phyloP scores from a whole-genome alignment of 2,113 vertebrate species.

The Montifringilla adamsi region DNA sequence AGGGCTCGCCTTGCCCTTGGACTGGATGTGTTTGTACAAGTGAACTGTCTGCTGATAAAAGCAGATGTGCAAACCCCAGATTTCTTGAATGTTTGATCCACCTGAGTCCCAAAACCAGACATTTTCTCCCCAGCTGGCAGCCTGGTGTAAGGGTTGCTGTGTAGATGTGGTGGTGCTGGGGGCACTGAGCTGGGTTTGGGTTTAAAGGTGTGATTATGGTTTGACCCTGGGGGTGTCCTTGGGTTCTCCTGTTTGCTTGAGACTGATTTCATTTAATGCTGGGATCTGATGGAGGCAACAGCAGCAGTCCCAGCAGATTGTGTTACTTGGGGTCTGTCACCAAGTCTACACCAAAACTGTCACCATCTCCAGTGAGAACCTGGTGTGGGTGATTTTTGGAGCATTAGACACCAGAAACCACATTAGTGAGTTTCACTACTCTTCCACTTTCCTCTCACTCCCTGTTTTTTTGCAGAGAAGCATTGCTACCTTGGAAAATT shows the following conservation, averaged over 20 bases:
- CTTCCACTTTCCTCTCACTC: neutral
- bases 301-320: neutral
- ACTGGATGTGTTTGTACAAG: conserved; percentile 56
- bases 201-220: neutral
- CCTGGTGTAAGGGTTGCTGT: fast-evolving
- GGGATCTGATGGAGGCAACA: neutral
- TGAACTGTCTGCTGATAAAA: conserved; percentile 20
- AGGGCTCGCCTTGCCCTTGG: conserved; percentile 18
- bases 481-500: neutral
- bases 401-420: neutral
- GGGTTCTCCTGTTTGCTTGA: neutral
- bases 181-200: neutral
- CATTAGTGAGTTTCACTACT: fast-evolving
- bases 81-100: neutral
- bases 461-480: neutral
- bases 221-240: neutral
- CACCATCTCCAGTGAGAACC: neutral
- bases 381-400: neutral
- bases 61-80: neutral
- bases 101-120: neutral
- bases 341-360: neutral
- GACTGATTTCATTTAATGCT: neutral
- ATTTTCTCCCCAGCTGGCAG: neutral
- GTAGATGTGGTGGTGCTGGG: neutral
- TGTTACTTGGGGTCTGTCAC: neutral